phyloP scores from a whole-genome alignment of 1,140 invertebrate genomes.

The Atta cephalotes region DNA sequence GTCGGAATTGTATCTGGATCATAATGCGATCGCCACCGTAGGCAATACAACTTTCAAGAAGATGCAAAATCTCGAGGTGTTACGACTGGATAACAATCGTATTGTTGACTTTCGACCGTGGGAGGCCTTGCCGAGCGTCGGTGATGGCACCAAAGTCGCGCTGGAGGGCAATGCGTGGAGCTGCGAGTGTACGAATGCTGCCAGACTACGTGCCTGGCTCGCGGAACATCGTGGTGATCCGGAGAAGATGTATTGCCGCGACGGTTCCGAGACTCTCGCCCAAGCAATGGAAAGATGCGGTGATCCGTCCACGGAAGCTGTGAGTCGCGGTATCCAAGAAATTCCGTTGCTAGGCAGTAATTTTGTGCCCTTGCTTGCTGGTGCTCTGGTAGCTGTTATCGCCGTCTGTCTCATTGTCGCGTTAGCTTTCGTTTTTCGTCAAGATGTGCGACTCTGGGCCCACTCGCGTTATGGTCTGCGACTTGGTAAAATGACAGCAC shows the following conservation, averaged over 20 bases:
- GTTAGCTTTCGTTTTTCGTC: slow-evolving; percentile 91
- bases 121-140: slow-evolving; percentile 91
- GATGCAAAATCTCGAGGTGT: slow-evolving; percentile 92
- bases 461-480: slow-evolving; percentile 91
- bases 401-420: slow-evolving; percentile 90
- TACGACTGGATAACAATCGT: slow-evolving; percentile 94
- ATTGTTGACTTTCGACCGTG: slow-evolving; percentile 91
- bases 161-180: slow-evolving; percentile 95
- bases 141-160: slow-evolving; percentile 90
- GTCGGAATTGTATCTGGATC: slow-evolving; percentile 94
- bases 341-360: slow-evolving; percentile 86
- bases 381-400: slow-evolving; percentile 91
- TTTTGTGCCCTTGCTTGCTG: slow-evolving; percentile 91
- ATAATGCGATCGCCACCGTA: slow-evolving; percentile 94
- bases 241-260: slow-evolving; percentile 89
- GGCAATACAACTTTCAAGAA: slow-evolving; percentile 94
- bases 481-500: slow-evolving; percentile 88
- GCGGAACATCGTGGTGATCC: slow-evolving; percentile 90
- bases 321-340: slow-evolving; percentile 81
- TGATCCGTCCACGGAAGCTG: slow-evolving; percentile 84
- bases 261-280: slow-evolving; percentile 88
- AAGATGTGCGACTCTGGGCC: slow-evolving; percentile 91
- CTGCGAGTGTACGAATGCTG: slow-evolving; percentile 94
- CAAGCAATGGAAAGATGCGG: slow-evolving; percentile 88
- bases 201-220: slow-evolving; percentile 92